Evolutionary conservation across 1,140 invertebrate species (phyloP).

Genomic region (Drosophila lacertosa): DNA sequence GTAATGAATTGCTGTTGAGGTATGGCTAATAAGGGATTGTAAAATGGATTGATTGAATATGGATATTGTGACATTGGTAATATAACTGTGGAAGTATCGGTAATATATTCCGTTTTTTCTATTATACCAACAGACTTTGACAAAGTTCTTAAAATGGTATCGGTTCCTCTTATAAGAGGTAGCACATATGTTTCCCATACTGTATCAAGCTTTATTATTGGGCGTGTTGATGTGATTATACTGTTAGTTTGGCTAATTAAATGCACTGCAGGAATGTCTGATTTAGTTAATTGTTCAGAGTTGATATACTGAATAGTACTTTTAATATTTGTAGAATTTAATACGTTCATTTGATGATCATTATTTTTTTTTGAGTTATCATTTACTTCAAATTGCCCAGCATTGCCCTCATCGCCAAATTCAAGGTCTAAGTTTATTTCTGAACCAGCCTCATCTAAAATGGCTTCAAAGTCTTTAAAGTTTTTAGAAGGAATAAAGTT

Average conservation of each 20-base stretch:
- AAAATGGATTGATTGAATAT: slow-evolving; percentile 85
- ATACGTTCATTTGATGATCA: slow-evolving; percentile 33
- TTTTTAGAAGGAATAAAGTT: slow-evolving; percentile 86
- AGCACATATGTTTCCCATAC: slow-evolving; percentile 92
- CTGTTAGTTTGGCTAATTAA: slow-evolving; percentile 41
- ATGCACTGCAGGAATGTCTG: slow-evolving; percentile 34
- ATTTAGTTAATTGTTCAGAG: slow-evolving; percentile 19
- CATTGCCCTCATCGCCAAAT: slow-evolving; percentile 91
- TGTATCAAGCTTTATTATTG: slow-evolving; percentile 90
- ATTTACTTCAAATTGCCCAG: slow-evolving; percentile 87
- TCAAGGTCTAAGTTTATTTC: slow-evolving; percentile 93
- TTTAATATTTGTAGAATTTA: slow-evolving; percentile 35
- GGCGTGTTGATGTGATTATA: slow-evolving; percentile 90
- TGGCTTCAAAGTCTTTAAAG: slow-evolving; percentile 94
- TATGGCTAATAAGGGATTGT: slow-evolving; percentile 67
- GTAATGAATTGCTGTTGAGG: slow-evolving; percentile 90
- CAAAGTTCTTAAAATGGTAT: slow-evolving; percentile 90
- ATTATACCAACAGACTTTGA: slow-evolving; percentile 90
- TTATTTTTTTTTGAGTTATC: slow-evolving; percentile 47
- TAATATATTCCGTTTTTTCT: slow-evolving; percentile 90
- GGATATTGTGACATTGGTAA: slow-evolving; percentile 84
- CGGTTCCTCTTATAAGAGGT: slow-evolving; percentile 89
- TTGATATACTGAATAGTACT: slow-evolving; percentile 26
- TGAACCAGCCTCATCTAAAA: slow-evolving; percentile 93
- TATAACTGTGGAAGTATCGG: slow-evolving; percentile 89